Evolutionary conservation across 2,888 invertebrate species (phyloP), one percentile per base, ranked within the genome.

Genomic region (Deilephila elpenor): DNA sequence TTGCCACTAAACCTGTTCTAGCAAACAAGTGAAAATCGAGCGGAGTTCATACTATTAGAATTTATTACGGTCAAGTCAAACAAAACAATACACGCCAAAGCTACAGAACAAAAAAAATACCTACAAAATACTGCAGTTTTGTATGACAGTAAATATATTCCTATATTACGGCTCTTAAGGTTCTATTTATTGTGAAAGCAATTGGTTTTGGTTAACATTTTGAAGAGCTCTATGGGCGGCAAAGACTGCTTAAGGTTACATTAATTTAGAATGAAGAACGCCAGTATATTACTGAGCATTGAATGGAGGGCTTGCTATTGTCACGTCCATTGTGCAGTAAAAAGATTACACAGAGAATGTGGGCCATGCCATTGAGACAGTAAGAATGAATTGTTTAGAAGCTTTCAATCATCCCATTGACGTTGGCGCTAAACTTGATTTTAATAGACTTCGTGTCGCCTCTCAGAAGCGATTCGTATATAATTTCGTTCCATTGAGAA

Each of bases 381-480:
- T 79, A 80, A 75, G 77, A 86, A 89, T 87, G 89, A 88, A 93
- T 93, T 93, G 93, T 93, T 92, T 93, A 90, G 88, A 88, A 84
- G 87, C 92, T 81, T 91, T 94, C 93, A 92, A 93, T 94, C 93
- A 93, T 92, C 88, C 88, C 90, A 93, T 93, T 93, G 91, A 93
- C 84, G 86, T 82, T 87, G 91, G 93, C 92, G 93, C 93, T 91
- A 92, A 93, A 93, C 86, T 88, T 84, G 88, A 92, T 88, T 94
- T 94, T 94, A 94, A 94, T 94, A 94, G 94, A 94, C 94, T 93
- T 80, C 74, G 81, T 84, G 94, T 94, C 94, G 94, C 94, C 94
- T 90, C 86, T 76, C 71, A 88, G 87, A 90, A 91, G 89, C 86
- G 84, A 89, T 91, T 88, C 90, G 86, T 88, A 86, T 89, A 88